Percentiles rank a stretch among this genome's conserved stretches.
These are phyloP conservation scores for Melanotaenia maccullochi DNA, from an alignment of 2,797 vertebrate species.

Conservation along the genomic window DNA sequence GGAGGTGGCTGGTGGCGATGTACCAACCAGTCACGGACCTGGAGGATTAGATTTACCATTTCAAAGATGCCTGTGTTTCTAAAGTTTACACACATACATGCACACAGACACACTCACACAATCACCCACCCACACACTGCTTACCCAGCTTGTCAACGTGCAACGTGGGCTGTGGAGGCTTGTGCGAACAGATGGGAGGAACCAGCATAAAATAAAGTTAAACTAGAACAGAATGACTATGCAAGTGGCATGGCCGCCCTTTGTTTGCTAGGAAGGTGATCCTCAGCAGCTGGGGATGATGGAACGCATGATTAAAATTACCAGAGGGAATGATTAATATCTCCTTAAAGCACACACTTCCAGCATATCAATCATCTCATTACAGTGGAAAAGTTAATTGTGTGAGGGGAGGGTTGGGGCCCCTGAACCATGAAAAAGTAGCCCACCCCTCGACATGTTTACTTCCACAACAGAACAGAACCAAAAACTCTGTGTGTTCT, in stretches of 20 bases:
- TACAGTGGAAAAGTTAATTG: conserved; percentile 97
- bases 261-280: conserved; percentile 99
- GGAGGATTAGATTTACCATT: conserved; percentile 84
- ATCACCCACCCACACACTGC: conserved; percentile 83
- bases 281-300: conserved; percentile 98
- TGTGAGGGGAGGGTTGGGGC: conserved; percentile 94
- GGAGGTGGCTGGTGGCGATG: conserved; percentile 80
- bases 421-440: conserved; percentile 98
- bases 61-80: conserved; percentile 84
- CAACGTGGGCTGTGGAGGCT: conserved; percentile 85
- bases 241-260: conserved; percentile 91
- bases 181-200: conserved; percentile 88
- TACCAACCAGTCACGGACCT: conserved; percentile 84
- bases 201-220: conserved; percentile 89
- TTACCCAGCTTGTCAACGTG: conserved; percentile 84
- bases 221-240: conserved; percentile 94
- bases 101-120: conserved; percentile 68
- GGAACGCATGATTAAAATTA: conserved; percentile 99
- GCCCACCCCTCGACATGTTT: conserved; percentile 99
- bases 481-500: conserved; percentile 86
- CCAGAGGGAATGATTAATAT: conserved; percentile 99
- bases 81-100: conserved; percentile 82
- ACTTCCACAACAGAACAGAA: conserved; percentile 92
- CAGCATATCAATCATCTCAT: conserved; percentile 99
- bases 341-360: conserved; percentile 99